Base-by-base conservation (phyloP, 2,888 invertebrate species). In the Sphaerophoria rueppellii region DNA sequence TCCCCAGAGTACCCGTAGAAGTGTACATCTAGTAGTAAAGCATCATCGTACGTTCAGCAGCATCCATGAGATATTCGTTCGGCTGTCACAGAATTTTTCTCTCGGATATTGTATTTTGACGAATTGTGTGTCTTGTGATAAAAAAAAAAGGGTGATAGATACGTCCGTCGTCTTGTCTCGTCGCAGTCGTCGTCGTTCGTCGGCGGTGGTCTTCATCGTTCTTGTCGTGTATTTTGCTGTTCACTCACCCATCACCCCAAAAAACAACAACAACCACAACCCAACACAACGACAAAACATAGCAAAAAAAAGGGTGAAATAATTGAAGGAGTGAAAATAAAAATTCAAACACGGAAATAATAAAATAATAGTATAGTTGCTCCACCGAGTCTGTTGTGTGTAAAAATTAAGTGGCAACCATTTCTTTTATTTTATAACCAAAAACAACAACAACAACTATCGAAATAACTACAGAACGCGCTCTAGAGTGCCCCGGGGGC, bases 321-420 rank as follows among this genome's bases (percentile, higher is more conserved):
- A 73, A 69, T 14, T 63, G 16, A 12, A 70, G 70, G 55, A 80
- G 65, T 75, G 55, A 80, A 83, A 80, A 71, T 65, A 75, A 83
- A 79, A 83, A 34, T 40, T 54, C 80, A 83, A 83, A 83, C 83
- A 83, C 83, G 83, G 83, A 83, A 83, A 83, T 83, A 83, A 70
- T 79, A 80, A 65, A 82, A 82, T 82, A 82, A 61, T 77, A 78
- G 70, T 57, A 60, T 79, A 74, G 72, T 60, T 69, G 81, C 71
- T 35, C 67, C 52, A 65, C 34, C 65, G 63, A 74, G 32, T 40
- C 43, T 43, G 6, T 43, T 74, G 76, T 80, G 82, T 83, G 80
- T 83, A 72, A 80, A 83, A 83, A 83, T 83, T 83, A 83, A 83
- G 80, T 74, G 71, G 60, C 80, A 71, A 58, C 65, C 67, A 58